Base-by-base conservation (phyloP, 2,888 invertebrate species). In the Andrena chrysosceles region DNA sequence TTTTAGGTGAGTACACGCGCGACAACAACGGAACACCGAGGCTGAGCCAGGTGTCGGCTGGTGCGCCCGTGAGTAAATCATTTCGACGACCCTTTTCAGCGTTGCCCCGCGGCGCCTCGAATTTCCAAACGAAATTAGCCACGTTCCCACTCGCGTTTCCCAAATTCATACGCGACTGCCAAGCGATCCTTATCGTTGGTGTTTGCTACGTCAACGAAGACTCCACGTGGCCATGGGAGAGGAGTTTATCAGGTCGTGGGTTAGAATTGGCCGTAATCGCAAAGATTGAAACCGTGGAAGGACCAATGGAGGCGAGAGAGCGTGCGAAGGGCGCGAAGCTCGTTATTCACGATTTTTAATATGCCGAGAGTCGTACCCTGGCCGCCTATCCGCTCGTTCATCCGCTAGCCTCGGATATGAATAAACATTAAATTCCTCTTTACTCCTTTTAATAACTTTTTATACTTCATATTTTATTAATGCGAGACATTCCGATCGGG, bases 391-490 rank as follows among this genome's bases (percentile, higher is more conserved):
- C 74, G 10, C 70, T 67, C 64, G 60, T 56, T 49, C 77, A 31
- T 77, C 77, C 77, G 73, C 73, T 59, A 54, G 56, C 70, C 81
- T 49, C 84, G 79, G 77, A 82, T 90, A 92, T 91, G 91, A 92
- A 92, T 91, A 92, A 91, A 92, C 92, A 92, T 92, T 81, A 88
- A 92, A 90, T 89, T 91, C 88, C 89, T 89, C 87, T 90, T 90
- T 90, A 90, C 85, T 90, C 89, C 89, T 89, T 91, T 92, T 91
- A 91, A 92, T 92, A 91, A 91, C 89, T 92, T 92, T 92, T 91
- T 91, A 90, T 88, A 91, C 91, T 91, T 92, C 88, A 92, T 91
- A 92, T 92, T 92, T 92, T 91, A 93, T 92, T 92, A 92, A 93
- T 92, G 90, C 88, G 78, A 90, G 88, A 89, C 89, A 90, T 91